phyloP scores from a whole-genome alignment of 2,888 invertebrate species.

The Agrotis clavis region DNA sequence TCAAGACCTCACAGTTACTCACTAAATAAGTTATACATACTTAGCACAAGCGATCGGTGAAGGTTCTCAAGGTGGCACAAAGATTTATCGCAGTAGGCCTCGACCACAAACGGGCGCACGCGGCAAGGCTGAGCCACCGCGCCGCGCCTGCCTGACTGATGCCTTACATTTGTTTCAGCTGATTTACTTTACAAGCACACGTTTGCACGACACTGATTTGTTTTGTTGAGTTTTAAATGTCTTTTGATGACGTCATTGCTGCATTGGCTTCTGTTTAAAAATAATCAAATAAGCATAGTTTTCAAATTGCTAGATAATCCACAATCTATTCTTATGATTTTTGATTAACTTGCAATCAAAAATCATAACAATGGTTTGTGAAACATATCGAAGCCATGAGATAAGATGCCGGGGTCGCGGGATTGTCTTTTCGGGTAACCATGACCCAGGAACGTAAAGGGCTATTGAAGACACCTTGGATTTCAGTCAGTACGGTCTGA shows the following conservation, averaged over 20 bases:
- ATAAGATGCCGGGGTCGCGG: too few relatives aligned
- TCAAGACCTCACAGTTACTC: constrained; percentile 41
- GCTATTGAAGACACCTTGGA: too few relatives aligned
- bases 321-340: too few relatives aligned
- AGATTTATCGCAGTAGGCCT: constrained; percentile 86
- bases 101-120: constrained; percentile 85
- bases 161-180: constrained; percentile 89
- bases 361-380: too few relatives aligned
- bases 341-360: too few relatives aligned
- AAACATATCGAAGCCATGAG: too few relatives aligned
- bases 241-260: constrained; percentile 1
- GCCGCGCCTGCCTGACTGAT: constrained; percentile 84
- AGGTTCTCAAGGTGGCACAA: constrained; percentile 85
- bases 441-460: too few relatives aligned
- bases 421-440: too few relatives aligned
- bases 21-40: constrained; percentile 45
- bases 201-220: constrained; percentile 77
- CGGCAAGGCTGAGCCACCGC: constrained; percentile 62
- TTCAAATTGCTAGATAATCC: too few relatives aligned
- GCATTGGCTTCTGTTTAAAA: not conserved
- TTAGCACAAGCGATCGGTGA: constrained; percentile 68
- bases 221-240: constrained; percentile 68
- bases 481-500: too few relatives aligned
- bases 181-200: constrained; percentile 87
- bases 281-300: not conserved